Conservation (phyloP, 2,888 invertebrate species). For the Ceraclea dissimilis region DNA sequence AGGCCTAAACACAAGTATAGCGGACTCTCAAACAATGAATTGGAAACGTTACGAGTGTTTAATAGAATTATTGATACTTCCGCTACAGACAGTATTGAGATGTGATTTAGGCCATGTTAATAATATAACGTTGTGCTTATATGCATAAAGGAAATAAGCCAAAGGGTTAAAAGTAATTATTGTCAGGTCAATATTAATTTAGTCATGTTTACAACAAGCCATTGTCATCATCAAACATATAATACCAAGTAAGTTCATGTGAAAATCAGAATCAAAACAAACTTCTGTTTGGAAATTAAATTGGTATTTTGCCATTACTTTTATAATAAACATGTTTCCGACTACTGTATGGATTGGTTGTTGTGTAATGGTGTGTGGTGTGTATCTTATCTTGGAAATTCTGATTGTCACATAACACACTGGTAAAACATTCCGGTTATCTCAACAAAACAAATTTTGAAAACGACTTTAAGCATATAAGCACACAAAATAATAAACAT, state of each 20-base stretch:
- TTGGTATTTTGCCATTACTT: no score
- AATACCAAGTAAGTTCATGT: neutral
- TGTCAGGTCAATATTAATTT: neutral
- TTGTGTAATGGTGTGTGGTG: no score
- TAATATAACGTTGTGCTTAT: neutral
- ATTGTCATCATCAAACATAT: neutral
- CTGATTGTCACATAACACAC: neutral
- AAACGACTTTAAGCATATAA: slow-evolving; percentile 4
- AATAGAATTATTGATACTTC: neutral
- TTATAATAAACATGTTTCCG: no score
- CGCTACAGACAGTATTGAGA: neutral
- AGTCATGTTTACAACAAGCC: neutral
- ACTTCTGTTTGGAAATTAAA: no score
- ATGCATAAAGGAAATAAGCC: slow-evolving; percentile 3
- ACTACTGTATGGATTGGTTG: no score
- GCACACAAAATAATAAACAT: neutral
- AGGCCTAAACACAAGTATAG: neutral
- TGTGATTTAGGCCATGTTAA: neutral
- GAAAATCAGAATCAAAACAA: neutral
- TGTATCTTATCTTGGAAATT: no score
- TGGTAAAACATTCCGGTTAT: neutral
- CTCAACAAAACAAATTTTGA: neutral
- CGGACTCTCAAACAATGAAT: neutral
- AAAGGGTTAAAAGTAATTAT: neutral
- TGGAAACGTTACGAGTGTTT: neutral